Evolutionary conservation across 2,797 vertebrate genomes (phyloP).

Genomic region (Threskiornis aethiopicus): DNA sequence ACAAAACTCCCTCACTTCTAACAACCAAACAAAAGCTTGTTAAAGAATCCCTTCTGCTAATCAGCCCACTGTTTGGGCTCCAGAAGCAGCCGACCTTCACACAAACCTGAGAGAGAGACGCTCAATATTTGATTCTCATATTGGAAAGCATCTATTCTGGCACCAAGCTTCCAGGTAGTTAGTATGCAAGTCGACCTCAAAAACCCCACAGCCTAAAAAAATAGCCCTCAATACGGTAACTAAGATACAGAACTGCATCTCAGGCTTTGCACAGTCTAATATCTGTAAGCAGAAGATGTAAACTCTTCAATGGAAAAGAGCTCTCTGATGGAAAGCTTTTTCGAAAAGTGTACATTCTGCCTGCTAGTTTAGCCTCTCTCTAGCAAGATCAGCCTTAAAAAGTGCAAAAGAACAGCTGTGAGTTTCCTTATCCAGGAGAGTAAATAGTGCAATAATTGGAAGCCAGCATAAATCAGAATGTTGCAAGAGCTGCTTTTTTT

Average conservation of each 20-base stretch:
- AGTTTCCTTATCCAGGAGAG: slow-evolving; percentile 1
- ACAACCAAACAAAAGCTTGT: neutral
- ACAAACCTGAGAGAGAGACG: neutral
- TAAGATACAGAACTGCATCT: neutral
- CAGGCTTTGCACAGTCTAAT: neutral
- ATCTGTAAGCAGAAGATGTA: neutral
- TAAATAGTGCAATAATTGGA: slow-evolving; percentile 6
- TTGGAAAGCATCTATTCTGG: neutral
- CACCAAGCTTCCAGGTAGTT: neutral
- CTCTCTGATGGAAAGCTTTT: neutral
- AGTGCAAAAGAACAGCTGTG: neutral
- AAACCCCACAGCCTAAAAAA: neutral
- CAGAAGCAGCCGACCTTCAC: neutral
- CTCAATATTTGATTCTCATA: neutral
- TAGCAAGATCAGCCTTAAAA: neutral
- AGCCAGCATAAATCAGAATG: slow-evolving; percentile 2
- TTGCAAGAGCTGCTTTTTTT: slow-evolving; percentile 24
- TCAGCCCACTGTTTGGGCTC: slow-evolving; percentile 19
- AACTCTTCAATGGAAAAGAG: neutral
- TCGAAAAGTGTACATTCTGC: neutral
- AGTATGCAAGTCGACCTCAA: neutral
- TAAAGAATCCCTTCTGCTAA: neutral
- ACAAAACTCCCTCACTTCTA: neutral
- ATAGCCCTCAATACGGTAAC: neutral
- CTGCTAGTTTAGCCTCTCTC: neutral